These are phyloP conservation scores for Caenorhabditis sp. DNA, from an alignment of 2,888 invertebrate genomes.

Conservation along the genomic window DNA sequence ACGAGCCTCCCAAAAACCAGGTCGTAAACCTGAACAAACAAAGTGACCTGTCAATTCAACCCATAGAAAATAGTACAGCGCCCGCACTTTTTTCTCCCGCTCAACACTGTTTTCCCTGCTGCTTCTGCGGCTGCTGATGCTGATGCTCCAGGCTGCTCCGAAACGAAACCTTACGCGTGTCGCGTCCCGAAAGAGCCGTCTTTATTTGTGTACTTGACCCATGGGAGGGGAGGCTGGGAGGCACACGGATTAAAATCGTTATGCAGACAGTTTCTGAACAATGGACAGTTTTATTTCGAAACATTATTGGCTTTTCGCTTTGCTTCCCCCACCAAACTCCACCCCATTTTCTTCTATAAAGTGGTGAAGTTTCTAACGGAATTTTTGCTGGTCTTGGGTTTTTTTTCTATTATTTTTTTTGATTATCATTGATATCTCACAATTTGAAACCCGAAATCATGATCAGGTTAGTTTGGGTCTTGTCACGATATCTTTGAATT, in stretches of 20 bases:
- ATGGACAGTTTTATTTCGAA: constrained; percentile 43
- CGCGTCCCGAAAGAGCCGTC: neutral
- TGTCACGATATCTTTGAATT: no score
- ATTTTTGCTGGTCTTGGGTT: neutral
- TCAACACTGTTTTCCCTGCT: constrained; percentile 33
- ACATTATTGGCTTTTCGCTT: constrained; percentile 21
- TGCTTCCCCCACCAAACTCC: no score
- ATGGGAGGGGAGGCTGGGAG: constrained; percentile 21
- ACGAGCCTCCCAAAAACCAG: constrained; percentile 5
- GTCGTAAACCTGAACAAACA: constrained; percentile 40
- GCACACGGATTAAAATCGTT: constrained; percentile 50
- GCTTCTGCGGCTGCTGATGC: constrained; percentile 28
- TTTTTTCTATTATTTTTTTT: neutral
- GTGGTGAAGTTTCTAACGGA: no score
- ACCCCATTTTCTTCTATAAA: no score
- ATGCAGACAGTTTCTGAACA: constrained; percentile 53
- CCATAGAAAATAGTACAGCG: constrained; percentile 19
- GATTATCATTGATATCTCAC: no score
- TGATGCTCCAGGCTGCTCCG: no score
- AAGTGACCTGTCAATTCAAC: neutral
- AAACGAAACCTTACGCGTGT: constrained; percentile 26
- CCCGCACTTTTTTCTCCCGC: constrained; percentile 1
- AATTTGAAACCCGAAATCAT: constrained; percentile 10
- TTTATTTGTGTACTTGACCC: constrained; percentile 34
- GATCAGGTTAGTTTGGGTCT: constrained; percentile 28